Base-by-base conservation (phyloP, 2,113 vertebrate species). In the Equus quagga region DNA sequence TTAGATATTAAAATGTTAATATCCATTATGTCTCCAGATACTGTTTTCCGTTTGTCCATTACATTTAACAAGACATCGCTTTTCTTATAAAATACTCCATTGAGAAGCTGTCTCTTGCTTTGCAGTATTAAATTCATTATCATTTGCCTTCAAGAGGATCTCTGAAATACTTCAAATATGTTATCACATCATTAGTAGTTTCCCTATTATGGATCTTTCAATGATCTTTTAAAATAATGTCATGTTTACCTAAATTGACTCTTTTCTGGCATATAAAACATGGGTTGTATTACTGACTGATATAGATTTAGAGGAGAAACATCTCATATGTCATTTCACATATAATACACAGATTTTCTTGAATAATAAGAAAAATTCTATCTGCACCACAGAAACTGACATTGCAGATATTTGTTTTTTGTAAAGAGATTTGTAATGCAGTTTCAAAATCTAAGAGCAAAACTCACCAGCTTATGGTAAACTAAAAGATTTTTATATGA, bases 1-100 rank as follows among this genome's bases (percentile, higher is more conserved):
- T 89, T 67, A 86, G 62, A 46, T 19, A 82, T 83, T 82, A 91
- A 96, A 82, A 89, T 82, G 12, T 85, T 93, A 85, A 67, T 36
- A 72, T 0, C 0, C n/a, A 96, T 73, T 91, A 19, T 14, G 1
- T 73, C 23, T 79, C 21, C 6, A 31, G 31, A 83, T 31, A 33
- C n/a, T 46, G 17, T 73, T 95, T 96, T 80, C 12, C 13, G 46
- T 51, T 81, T 91, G 18, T 83, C 46, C 24, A 12, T 85, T 85
- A 81, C 4, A 58, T 17, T 76, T 94, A 58, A 12, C 9, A 82
- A 67, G 41, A 49, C 12, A 19, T 76, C 89, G 5, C 4, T 51
- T 80, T 89, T 87, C 24, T 72, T 79, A 82, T 41, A 0, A 1
- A n/a, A 88, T 44, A 54, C 28, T 69, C 11, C 13, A 49, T 1